Base-by-base conservation (phyloP, 2,113 vertebrate species). In the Naja naja region DNA sequence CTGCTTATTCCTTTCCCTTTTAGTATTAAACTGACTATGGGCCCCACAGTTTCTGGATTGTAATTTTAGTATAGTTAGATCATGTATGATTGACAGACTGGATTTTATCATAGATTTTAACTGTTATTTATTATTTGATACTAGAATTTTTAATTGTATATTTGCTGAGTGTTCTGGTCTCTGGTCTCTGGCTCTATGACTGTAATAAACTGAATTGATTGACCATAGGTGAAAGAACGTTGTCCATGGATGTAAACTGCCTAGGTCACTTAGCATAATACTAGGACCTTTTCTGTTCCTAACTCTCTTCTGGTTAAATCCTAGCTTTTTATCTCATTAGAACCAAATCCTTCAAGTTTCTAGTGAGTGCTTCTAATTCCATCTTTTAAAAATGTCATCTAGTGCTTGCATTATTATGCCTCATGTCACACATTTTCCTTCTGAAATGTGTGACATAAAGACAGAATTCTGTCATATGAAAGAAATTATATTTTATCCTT, bases 401-500 rank as follows among this genome's bases (percentile, higher is more conserved):
- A 39, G n/a, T 69, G 22, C 4, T 87, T 2, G 0, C 39, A 18
- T 94, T 90, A 93, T 91, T 92, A 91, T 34, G 85, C 5, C 0
- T 20, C n/a, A 2, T 81, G 91, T 91, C 94, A 93, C 54, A 92
- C 91, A 81, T 81, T 81, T 93, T 95, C 14, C 52, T 91, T 92
- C 89, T 89, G 90, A 94, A 94, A 95, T 93, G 47, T 89, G 39
- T 94, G 93, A 92, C 86, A 47, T 23, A 8, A 49, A 85, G 86
- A 92, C 34, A 91, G 22, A 94, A 94, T 93, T 95, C 56, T 81
- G 93, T 96, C 85, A 53, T 85, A 23, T 95, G 91, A 34, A 43
- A 56, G 90, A 95, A 94, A 92, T 94, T 85, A 89, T 81, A 58
- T 94, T 94, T 95, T 30, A 9, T 89, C 90, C 90, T 53, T 94